Evolutionary conservation across 2,797 vertebrate genomes (phyloP), one percentile per base, ranked within the genome.

Genomic region (Cirrhinus mrigala): DNA sequence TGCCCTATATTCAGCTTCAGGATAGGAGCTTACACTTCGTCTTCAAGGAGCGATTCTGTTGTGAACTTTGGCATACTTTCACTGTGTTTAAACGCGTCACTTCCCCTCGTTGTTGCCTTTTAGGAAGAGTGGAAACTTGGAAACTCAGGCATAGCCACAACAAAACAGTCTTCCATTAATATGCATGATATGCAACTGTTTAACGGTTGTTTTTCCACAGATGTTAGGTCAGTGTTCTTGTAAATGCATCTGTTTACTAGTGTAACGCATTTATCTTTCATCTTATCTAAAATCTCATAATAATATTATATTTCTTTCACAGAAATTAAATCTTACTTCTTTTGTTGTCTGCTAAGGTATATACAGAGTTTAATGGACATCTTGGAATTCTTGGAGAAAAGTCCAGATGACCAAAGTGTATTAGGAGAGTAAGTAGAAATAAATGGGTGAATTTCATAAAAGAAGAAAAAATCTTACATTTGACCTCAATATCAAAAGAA

Each of bases 321-420:
- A 27, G 76, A 14, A 14, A 33, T 64, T 14, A 0, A n/a, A 3
- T 56, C 15, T 24, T 37, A 46, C 8, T 77, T 60, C n/a, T 73
- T 64, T 54, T 76, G 20, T 56, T 82, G 37, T 84, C 62, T 48
- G n/a, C 87, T 76, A 88, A 99, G 98, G 98, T 99, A 99, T 15
- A 95, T 97, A 62, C 97, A 98, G 94, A 99, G 98, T 91, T 95
- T 99, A 88, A 92, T 98, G 94, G 98, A 99, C 86, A 97, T 99
- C 90, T 96, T 99, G 87, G 95, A 96, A 20, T 99, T 98, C 89
- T 91, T 97, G 8, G 96, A 98, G 89, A 95, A 92, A 91, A 97
- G 96, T 91, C 96, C 98, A 0, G 96, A 97, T 85, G 96, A 99
- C 81, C 95, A 96, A 69, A 91, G 91, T 82, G 95, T 96, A 2